These are phyloP conservation scores for Calameuta pallipes DNA, from an alignment of 2,888 invertebrate species.

Conservation along the genomic window DNA sequence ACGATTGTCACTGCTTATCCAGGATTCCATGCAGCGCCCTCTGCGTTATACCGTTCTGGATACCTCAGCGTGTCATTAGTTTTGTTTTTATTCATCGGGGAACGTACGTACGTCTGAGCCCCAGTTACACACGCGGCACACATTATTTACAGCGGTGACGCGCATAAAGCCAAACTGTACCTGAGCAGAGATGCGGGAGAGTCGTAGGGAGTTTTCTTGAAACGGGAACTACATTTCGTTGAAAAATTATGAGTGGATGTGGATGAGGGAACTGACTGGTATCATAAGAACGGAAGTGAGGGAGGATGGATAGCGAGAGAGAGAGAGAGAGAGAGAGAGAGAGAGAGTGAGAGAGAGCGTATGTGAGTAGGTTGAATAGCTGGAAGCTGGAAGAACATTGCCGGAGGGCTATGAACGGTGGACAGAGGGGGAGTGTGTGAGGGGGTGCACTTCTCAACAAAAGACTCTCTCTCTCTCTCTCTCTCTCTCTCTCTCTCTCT, in stretches of 20 bases:
- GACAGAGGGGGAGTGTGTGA: neutral
- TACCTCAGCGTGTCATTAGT: slow-evolving; percentile 43
- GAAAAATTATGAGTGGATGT: slow-evolving; percentile 35
- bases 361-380: slow-evolving; percentile 5
- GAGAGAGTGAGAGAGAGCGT: slow-evolving; percentile 9
- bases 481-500: slow-evolving; percentile 1
- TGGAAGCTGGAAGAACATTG: slow-evolving; percentile 1
- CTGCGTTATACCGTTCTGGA: slow-evolving; percentile 30
- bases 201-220: slow-evolving; percentile 31
- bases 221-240: slow-evolving; percentile 39
- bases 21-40: neutral
- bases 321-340: slow-evolving; percentile 6
- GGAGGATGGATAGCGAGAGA: neutral
- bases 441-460: slow-evolving; percentile 37
- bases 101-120: slow-evolving; percentile 22
- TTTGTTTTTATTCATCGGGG: slow-evolving; percentile 33
- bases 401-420: neutral
- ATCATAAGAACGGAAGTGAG: neutral
- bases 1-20: neutral
- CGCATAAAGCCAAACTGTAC: neutral
- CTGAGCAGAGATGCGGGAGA: neutral
- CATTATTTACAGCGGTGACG: neutral
- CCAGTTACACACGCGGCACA: slow-evolving; percentile 2
- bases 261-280: neutral
- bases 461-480: slow-evolving; percentile 21